Conservation (phyloP, 1,140 invertebrate species). For the Mesaphorura yosii region DNA sequence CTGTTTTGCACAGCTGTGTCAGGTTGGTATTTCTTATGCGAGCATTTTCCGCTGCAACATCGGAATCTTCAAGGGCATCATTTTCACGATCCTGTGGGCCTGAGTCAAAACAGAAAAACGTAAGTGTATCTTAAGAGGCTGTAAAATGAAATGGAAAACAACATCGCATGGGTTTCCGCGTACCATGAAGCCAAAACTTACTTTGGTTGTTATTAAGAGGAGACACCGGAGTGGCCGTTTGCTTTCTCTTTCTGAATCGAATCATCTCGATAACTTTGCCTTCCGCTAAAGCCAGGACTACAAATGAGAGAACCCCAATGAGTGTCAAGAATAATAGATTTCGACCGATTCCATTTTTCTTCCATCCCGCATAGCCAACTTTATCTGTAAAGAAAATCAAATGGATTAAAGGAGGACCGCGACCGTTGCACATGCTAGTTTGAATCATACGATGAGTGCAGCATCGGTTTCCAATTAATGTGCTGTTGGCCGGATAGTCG, state of each 20-base stretch:
- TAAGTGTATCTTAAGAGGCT: too few relatives aligned
- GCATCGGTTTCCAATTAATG: slow-evolving; percentile 13
- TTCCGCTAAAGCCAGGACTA: slow-evolving; percentile 42
- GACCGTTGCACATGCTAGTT: not conserved
- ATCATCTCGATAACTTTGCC: slow-evolving; percentile 35
- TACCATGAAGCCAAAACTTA: too few relatives aligned
- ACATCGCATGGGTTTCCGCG: too few relatives aligned
- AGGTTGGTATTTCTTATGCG: slow-evolving; percentile 35
- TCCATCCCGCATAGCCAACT: slow-evolving; percentile 39
- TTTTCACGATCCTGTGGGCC: not conserved
- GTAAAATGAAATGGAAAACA: too few relatives aligned
- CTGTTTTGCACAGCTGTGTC: slow-evolving; percentile 31
- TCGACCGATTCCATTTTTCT: slow-evolving; percentile 45
- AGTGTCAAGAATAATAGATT: slow-evolving; percentile 43
- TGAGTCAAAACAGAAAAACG: too few relatives aligned
- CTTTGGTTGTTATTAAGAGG: too few relatives aligned
- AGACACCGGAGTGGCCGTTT: too few relatives aligned
- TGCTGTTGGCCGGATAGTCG: too few relatives aligned
- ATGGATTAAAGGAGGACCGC: not conserved
- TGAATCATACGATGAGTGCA: slow-evolving; percentile 14
- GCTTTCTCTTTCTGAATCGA: not conserved
- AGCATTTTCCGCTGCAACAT: slow-evolving; percentile 40
- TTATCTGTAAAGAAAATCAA: not conserved
- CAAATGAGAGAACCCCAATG: slow-evolving; percentile 40
- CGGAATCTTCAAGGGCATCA: slow-evolving; percentile 38